These are phyloP conservation scores for Enteromius argenteus DNA, from an alignment of 2,797 vertebrate genomes.

Conservation along the genomic window DNA sequence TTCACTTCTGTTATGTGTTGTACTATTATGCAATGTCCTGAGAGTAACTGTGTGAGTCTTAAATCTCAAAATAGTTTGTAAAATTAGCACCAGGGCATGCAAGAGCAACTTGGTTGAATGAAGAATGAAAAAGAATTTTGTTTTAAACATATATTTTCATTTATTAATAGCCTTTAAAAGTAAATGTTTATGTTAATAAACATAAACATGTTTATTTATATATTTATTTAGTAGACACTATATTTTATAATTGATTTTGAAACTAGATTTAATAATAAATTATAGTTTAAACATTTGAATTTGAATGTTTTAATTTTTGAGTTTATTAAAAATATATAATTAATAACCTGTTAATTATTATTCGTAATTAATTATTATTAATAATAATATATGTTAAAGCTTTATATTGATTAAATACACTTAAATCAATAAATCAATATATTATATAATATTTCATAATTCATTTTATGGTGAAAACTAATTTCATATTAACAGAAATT, in stretches of 20 bases:
- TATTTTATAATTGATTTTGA: neutral
- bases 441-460: neutral
- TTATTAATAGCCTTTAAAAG: neutral
- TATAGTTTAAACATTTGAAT: neutral
- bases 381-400: neutral
- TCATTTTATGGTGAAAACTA: neutral
- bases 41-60: neutral
- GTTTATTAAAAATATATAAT: neutral
- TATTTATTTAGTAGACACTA: neutral
- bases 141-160: neutral
- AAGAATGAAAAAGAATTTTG: neutral
- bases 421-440: neutral
- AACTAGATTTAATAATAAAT: neutral
- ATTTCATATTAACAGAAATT: neutral
- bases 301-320: neutral
- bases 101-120: neutral
- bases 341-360: neutral
- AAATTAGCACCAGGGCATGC: slow-evolving; percentile 12
- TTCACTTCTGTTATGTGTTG: neutral
- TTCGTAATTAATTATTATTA: neutral
- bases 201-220: neutral
- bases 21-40: slow-evolving; percentile 10
- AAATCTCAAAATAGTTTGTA: slow-evolving; percentile 24
- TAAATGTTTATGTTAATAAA: neutral
- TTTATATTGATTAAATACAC: neutral